Evolutionary conservation across 2,797 vertebrate genomes (phyloP).

Genomic region (Cottoperca gobio): DNA sequence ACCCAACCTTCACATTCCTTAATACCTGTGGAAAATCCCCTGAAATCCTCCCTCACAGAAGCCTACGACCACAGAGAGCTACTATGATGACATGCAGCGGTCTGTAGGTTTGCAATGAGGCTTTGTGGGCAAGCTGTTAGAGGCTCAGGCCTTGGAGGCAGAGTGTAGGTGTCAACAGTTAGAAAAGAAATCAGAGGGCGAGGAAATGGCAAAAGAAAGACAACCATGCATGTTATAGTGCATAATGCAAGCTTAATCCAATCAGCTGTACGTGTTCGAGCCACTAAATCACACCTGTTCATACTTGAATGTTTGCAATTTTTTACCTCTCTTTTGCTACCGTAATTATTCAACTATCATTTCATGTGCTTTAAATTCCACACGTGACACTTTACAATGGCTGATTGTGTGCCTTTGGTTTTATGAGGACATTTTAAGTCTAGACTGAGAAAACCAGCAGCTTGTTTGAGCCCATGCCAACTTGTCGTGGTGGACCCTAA

Average conservation of each 20-base stretch:
- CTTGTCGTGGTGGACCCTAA: conserved; percentile 66
- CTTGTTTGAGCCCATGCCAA: conserved; percentile 69
- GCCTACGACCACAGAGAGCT: conserved; percentile 40
- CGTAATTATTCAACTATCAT: conserved; percentile 29
- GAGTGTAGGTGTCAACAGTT: conserved; percentile 41
- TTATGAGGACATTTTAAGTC: conserved; percentile 68
- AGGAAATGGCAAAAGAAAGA: conserved; percentile 15
- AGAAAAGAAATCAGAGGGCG: conserved; percentile 22
- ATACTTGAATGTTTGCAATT: conserved; percentile 27
- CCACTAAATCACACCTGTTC: conserved; percentile 16
- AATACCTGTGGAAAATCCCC: conserved; percentile 70
- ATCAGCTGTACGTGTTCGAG: conserved; percentile 7
- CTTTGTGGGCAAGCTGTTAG: conserved; percentile 48
- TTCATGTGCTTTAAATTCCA: conserved; percentile 31
- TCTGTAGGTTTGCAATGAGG: conserved; percentile 38
- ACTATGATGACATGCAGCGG: conserved; percentile 45
- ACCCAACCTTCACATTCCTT: conserved; percentile 38
- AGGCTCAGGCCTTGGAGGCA: conserved; percentile 20
- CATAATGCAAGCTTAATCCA: conserved; percentile 3
- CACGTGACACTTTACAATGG: conserved; percentile 40
- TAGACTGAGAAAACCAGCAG: conserved; percentile 64
- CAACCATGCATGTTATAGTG: conserved; percentile 5
- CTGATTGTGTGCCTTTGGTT: conserved; percentile 50
- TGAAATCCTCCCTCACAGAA: conserved; percentile 50
- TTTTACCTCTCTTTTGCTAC: conserved; percentile 8